A percentile compares a stretch with the other conserved stretches of the same genome.
These are phyloP conservation scores for Nezara viridula DNA, from an alignment of 2,888 invertebrate genomes.

Conservation along the genomic window DNA sequence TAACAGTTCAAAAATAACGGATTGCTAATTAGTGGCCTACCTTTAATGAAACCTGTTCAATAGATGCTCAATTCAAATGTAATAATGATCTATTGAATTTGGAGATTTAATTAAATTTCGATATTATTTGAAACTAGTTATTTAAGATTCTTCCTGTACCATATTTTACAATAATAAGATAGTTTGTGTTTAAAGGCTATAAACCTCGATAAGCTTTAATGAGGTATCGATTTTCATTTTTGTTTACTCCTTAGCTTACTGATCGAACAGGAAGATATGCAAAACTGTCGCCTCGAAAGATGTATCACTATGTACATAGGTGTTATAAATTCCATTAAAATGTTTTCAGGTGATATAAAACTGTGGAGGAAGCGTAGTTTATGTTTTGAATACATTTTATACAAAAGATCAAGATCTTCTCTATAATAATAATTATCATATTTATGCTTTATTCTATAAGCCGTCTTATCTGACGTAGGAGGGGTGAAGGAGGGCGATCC, in stretches of 20 bases:
- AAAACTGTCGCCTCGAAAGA: neutral
- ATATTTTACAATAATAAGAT: neutral
- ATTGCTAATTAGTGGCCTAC: too few relatives aligned
- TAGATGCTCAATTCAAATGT: neutral
- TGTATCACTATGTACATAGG: neutral
- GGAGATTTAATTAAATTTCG: neutral
- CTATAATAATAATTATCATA: neutral
- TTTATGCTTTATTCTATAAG: neutral
- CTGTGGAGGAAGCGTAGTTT: neutral
- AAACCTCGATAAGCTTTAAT: neutral
- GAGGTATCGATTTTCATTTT: neutral
- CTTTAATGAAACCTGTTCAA: too few relatives aligned
- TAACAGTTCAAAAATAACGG: too few relatives aligned
- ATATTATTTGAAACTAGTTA: neutral
- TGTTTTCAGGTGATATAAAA: neutral
- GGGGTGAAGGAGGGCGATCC: too few relatives aligned
- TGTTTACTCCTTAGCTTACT: neutral
- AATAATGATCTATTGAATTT: too few relatives aligned
- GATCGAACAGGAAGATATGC: neutral
- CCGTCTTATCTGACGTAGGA: too few relatives aligned
- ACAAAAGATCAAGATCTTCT: neutral
- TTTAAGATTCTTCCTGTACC: neutral
- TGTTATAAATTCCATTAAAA: neutral
- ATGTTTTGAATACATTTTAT: neutral
- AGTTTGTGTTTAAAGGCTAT: neutral